Base-by-base conservation (phyloP, 2,113 vertebrate species). In the Syngnathus typhle region DNA sequence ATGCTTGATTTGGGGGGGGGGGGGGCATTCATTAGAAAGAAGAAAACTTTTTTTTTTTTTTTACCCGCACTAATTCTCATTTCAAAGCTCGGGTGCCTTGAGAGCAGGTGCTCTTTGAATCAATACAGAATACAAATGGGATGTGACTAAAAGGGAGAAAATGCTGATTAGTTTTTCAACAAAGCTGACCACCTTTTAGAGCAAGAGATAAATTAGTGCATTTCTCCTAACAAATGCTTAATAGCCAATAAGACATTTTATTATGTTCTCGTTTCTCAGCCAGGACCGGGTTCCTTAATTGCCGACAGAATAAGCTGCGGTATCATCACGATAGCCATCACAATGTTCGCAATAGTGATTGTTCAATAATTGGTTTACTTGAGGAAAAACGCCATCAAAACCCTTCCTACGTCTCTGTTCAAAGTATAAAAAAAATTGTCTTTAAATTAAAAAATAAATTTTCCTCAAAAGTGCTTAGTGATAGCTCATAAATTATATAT, bases 1-100 rank as follows among this genome's bases (percentile, higher is more conserved):
- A 55, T 3, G 38, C 60, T 69, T 70, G 59, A 72, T 82, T 72
- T 73, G 39, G 21, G 44, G 15, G 0, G 39, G 8, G 39, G 73
- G 49, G 16, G 1, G 37, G 67, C 27, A 71, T 78, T 74, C 74
- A 71, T 74, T 85, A 78, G 80, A 68, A 60, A 60, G 36, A 10
- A 46, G 71, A 77, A 84, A 85, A 67, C 71, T 82, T 76, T 79
- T 73, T 68, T 37, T 56, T 41, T 54, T 61, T 27, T 21, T 47
- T 3, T 27, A 27, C 2, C 27, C 2, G 27, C 27, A 32, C 47
- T 41, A 36, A 70, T 79, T 76, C 13, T 67, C 46, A 47, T 73
- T 74, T 70, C 74, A 47, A 61, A 60, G 37, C 21, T 68, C 60
- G 64, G 76, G 60, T 76, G 66, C 18, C 0, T 10, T 23, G 38